A percentile compares a stretch with the other conserved stretches of the same genome.
Conservation (phyloP, 1,140 invertebrate genomes). For the Luehdorfia chinensis region DNA sequence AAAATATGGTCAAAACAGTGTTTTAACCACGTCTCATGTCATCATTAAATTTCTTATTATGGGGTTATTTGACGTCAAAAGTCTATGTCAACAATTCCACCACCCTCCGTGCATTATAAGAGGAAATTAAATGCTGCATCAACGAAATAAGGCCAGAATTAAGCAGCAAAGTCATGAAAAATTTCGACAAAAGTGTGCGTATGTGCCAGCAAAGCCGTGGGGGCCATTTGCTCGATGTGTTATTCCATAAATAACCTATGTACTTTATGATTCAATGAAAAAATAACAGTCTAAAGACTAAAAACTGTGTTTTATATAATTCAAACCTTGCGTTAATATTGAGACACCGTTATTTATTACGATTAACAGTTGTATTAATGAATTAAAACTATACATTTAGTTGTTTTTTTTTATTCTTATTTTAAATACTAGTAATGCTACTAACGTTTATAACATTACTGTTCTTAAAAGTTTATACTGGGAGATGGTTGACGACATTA, state of each 20-base stretch:
- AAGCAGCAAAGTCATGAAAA: constrained; percentile 20
- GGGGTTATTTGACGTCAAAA: constrained; percentile 13
- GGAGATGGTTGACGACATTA: too few relatives aligned
- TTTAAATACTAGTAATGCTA: too few relatives aligned
- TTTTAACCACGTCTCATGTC: constrained; percentile 20
- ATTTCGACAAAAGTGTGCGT: constrained; percentile 19
- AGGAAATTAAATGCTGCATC: constrained; percentile 13
- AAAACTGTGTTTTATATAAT: too few relatives aligned
- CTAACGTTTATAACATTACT: too few relatives aligned
- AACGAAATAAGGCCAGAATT: constrained; percentile 19
- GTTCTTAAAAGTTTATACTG: too few relatives aligned
- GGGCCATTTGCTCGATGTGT: constrained; percentile 22
- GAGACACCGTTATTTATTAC: too few relatives aligned
- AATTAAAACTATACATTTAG: too few relatives aligned
- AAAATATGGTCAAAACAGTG: constrained; percentile 15
- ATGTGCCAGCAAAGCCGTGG: constrained; percentile 19
- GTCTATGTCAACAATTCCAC: constrained; percentile 18
- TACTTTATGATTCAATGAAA: constrained; percentile 24
- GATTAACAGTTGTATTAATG: too few relatives aligned
- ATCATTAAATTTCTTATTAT: constrained; percentile 22
- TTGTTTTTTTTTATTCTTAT: too few relatives aligned
- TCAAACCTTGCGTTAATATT: too few relatives aligned
- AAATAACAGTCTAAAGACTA: too few relatives aligned
- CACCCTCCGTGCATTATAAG: constrained; percentile 8
- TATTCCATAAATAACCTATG: constrained; percentile 24